Conservation (phyloP, 1,140 invertebrate species). For the Agrilus planipennis region DNA sequence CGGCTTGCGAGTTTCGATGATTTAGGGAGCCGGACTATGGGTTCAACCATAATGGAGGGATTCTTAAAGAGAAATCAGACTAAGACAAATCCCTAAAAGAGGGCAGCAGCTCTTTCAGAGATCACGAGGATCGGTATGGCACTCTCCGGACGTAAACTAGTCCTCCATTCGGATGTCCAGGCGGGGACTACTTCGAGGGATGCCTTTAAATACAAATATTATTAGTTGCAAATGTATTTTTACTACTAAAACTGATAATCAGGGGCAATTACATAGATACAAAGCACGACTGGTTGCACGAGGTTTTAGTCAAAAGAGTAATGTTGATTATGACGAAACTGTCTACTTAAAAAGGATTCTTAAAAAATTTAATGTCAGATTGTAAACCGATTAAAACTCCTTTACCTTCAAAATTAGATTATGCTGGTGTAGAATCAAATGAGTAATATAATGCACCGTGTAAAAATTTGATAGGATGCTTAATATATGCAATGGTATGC, state of each 20-base stretch:
- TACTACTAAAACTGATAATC: background rate
- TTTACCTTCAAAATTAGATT: background rate
- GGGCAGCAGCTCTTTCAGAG: too few relatives aligned
- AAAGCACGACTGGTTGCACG: conserved; percentile 34
- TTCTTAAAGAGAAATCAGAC: too few relatives aligned
- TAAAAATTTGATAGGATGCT: conserved; percentile 7
- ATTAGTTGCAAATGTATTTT: background rate
- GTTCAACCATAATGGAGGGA: too few relatives aligned
- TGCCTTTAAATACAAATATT: background rate
- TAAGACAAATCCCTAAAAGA: too few relatives aligned
- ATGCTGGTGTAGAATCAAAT: background rate
- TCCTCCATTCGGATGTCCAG: too few relatives aligned
- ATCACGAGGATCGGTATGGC: too few relatives aligned
- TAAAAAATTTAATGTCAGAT: background rate
- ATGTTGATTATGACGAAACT: conserved; percentile 25
- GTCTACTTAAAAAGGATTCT: too few relatives aligned
- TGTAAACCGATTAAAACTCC: background rate
- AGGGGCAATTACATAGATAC: too few relatives aligned
- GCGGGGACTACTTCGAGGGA: background rate
- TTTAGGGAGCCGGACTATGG: too few relatives aligned
- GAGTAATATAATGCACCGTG: background rate
- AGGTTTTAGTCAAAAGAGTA: conserved; percentile 27
- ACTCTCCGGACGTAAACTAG: too few relatives aligned
- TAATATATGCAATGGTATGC: conserved; percentile 4
- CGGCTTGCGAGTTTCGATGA: too few relatives aligned